Evolutionary conservation across 1,140 invertebrate species (phyloP), one percentile per base, ranked within the genome.

Genomic region (Meloidogyne exigua): DNA sequence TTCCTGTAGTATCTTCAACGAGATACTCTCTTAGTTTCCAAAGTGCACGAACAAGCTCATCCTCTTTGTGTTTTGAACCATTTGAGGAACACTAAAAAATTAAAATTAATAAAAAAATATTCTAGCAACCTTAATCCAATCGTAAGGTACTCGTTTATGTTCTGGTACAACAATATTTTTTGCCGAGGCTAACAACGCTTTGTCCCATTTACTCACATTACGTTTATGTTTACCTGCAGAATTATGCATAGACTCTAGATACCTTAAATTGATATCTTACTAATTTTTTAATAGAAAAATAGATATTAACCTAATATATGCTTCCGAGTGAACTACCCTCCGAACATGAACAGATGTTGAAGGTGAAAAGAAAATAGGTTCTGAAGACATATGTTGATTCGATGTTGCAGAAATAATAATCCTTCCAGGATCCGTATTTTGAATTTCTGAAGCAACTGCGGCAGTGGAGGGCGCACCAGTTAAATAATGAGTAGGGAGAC

Each of bases 191-290:
- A 26, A 28, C 21, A 74, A n/a, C 9, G 39, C 18, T 65, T 36
- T 74, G 72, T 74, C 72, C 72, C 72, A 74, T 39, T 74, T 74
- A 44, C 72, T 74, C 1, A 74, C 72, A 25, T 39, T 65, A 23
- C 72, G 25, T n/a, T 74, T 65, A 9, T n/a, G 42, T 36, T 36
- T 69, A 18, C 68, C 68, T 44, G 11, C 26, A 13, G 49, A 32
- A 25, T 36, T 71, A 57, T 64, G 57, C 65, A 74, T 32, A 13
- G 72, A 74, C 65, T 74, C 72, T 1, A 74, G 39, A 21, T 74
- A 74, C n/a, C 72, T 74, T 26, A 39, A 71, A 70, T 18, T 28
- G 5, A 5, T 4, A 70, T 44, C 26, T 4, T 15, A 15, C n/a
- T 13, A 42, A 18, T 1, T 2, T 21, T 23, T 36, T 36, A 2